Evolutionary conservation across 1,140 invertebrate genomes (phyloP).

Genomic region (Sweltsa coloradensis): DNA sequence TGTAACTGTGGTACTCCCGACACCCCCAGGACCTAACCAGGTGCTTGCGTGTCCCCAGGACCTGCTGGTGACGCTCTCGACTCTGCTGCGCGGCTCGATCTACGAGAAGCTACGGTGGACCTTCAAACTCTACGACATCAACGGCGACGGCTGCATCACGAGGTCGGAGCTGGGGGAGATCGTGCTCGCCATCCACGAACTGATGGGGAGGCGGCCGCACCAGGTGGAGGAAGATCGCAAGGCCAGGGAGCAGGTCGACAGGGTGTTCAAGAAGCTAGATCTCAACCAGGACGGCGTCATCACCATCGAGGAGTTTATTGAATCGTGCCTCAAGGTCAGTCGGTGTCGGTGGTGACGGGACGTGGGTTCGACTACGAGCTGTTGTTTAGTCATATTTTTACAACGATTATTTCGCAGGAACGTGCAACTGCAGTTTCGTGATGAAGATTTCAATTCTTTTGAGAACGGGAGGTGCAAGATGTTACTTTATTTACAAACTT

Average conservation of each 20-base stretch:
- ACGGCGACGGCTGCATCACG: slow-evolving; percentile 89
- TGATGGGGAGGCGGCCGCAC: slow-evolving; percentile 63
- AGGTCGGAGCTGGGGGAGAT: slow-evolving; percentile 80
- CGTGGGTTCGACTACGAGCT: too few species aligned
- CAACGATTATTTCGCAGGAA: too few species aligned
- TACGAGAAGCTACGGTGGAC: slow-evolving; percentile 90
- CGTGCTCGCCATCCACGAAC: slow-evolving; percentile 81
- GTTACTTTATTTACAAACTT: too few species aligned
- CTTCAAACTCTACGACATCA: slow-evolving; percentile 89
- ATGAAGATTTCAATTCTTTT: too few species aligned
- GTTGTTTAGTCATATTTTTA: too few species aligned
- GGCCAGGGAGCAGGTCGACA: slow-evolving; percentile 65
- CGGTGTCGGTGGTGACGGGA: too few species aligned
- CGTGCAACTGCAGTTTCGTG: too few species aligned
- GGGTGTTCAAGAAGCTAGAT: slow-evolving; percentile 82
- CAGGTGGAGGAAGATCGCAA: slow-evolving; percentile 67
- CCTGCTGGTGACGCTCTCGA: slow-evolving; percentile 78
- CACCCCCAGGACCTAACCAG: too few species aligned
- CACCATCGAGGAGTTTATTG: slow-evolving; percentile 92
- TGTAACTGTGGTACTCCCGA: too few species aligned
- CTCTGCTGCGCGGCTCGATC: slow-evolving; percentile 73
- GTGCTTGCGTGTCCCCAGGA: slow-evolving; percentile 51
- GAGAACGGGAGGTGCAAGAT: too few species aligned
- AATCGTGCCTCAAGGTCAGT: slow-evolving; percentile 87
- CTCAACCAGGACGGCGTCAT: slow-evolving; percentile 90